A percentile compares a stretch with the other conserved stretches of the same genome.
These are phyloP conservation scores for Astropecten irregularis DNA, from an alignment of 53 echinoderm and acorn worm species.

Conservation along the genomic window DNA sequence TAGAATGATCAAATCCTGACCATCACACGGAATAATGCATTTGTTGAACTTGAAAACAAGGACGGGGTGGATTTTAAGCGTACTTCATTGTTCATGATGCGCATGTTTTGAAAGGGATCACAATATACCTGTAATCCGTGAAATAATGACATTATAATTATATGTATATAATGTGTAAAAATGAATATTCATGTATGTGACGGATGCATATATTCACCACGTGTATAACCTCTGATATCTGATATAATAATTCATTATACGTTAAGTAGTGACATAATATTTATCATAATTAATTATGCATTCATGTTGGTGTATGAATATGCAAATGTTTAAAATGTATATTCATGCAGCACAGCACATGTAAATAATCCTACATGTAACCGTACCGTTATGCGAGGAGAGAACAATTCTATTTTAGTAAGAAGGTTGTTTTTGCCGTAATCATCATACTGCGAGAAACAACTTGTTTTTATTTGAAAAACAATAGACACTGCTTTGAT, in stretches of 20 bases:
- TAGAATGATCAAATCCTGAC: too few relatives aligned
- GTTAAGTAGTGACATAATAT: not conserved
- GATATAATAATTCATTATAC: not conserved
- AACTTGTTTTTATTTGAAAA: not conserved
- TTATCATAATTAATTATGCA: not conserved
- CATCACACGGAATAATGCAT: too few relatives aligned
- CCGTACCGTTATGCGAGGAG: too few relatives aligned
- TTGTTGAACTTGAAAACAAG: too few relatives aligned
- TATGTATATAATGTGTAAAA: not conserved
- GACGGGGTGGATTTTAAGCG: too few relatives aligned
- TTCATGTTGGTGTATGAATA: not conserved
- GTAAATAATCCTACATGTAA: not conserved
- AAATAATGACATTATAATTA: too few relatives aligned
- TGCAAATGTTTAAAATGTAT: not conserved
- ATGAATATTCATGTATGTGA: conserved; percentile 28
- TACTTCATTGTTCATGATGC: too few relatives aligned
- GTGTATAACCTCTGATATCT: not conserved
- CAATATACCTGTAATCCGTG: too few relatives aligned
- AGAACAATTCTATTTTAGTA: too few relatives aligned
- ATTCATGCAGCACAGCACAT: not conserved
- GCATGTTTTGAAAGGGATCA: too few relatives aligned
- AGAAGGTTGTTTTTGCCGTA: too few relatives aligned
- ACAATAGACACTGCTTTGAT: too few relatives aligned
- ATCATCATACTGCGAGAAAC: not conserved
- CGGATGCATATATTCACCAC: conserved; percentile 24